Base-by-base conservation (phyloP, 2,888 invertebrate genomes). In the Chymomyza fuscimana region DNA sequence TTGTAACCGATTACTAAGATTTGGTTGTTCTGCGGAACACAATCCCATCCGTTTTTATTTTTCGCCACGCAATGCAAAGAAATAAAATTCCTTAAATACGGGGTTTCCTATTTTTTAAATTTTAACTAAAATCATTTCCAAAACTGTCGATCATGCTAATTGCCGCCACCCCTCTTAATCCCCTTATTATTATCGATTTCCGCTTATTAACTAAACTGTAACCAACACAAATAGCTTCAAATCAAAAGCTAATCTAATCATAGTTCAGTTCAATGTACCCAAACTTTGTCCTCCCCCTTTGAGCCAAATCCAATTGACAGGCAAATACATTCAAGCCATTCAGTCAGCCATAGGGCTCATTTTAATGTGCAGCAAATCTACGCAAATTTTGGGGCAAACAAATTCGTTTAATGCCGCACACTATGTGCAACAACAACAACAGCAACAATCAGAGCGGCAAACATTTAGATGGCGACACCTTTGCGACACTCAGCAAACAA, bases 281-380 rank as follows among this genome's bases (percentile, higher is more conserved):
- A 15, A 22, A 54, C 19, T 9, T 22, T 15, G 19, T 19, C 19
- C 19, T 2, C 3, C 10, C 54, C 22, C 54, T 9, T 25, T 25
- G 25, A 25, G 25, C 25, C 25, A 25, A 52, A 52, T 36, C 54
- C 15, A 74, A 78, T 64, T 72, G 71, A 59, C 69, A 69, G 63
- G 68, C 74, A 74, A 78, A 81, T 77, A 74, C 82, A 78, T 56
- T 36, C 63, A 70, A 70, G 67, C 73, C 79, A 64, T 75, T 75
- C 25, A 25, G 25, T 4, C 25, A 25, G 25, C 25, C 25, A 25
- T 25, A 25, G 73, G 70, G 72, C 74, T 46, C 32, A 59, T 29
- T 32, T 22, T n/a, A 87, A 87, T 80, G 73, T 73, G 74, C 74
- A 78, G 73, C 87, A 84, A 84, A 88, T 84, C 84, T 86, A 77